These are phyloP conservation scores for Channa argus DNA, from an alignment of 2,113 vertebrate genomes.

Conservation along the genomic window DNA sequence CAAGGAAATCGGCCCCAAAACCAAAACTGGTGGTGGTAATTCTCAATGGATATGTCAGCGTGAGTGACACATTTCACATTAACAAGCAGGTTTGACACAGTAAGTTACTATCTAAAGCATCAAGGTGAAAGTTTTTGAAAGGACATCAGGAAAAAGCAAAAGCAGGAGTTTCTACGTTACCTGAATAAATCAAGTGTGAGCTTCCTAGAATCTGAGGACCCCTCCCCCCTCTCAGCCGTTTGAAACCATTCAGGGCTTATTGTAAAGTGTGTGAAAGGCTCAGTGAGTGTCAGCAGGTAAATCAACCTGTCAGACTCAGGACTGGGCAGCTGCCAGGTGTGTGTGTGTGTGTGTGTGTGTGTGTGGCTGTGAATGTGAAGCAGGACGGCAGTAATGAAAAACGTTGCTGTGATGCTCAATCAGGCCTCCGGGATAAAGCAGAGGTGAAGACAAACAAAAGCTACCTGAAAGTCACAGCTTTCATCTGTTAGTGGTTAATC, in stretches of 20 bases:
- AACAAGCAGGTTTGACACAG: too few relatives aligned
- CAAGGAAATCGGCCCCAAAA: too few relatives aligned
- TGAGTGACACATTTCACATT: background rate
- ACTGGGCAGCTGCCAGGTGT: constrained; percentile 21
- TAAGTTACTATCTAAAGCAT: too few relatives aligned
- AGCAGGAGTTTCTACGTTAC: background rate
- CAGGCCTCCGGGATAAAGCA: background rate
- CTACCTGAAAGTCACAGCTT: constrained; percentile 12
- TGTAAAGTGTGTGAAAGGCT: background rate
- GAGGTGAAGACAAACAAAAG: constrained; percentile 30
- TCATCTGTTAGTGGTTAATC: constrained; percentile 24
- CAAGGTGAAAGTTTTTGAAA: too few relatives aligned
- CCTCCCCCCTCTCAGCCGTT: background rate
- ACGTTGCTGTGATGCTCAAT: background rate
- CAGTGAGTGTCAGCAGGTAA: constrained; percentile 21
- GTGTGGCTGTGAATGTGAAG: constrained; percentile 40
- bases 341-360: background rate
- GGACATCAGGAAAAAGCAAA: background rate
- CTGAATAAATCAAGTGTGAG: background rate
- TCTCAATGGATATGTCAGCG: too few relatives aligned
- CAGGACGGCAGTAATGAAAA: constrained; percentile 12
- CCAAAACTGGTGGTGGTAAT: too few relatives aligned
- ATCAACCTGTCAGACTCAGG: constrained; percentile 16
- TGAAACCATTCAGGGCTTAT: background rate
- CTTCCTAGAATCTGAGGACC: background rate